Base-by-base conservation (phyloP, 2,113 vertebrate species). In the Gallinago paraguaiae region DNA sequence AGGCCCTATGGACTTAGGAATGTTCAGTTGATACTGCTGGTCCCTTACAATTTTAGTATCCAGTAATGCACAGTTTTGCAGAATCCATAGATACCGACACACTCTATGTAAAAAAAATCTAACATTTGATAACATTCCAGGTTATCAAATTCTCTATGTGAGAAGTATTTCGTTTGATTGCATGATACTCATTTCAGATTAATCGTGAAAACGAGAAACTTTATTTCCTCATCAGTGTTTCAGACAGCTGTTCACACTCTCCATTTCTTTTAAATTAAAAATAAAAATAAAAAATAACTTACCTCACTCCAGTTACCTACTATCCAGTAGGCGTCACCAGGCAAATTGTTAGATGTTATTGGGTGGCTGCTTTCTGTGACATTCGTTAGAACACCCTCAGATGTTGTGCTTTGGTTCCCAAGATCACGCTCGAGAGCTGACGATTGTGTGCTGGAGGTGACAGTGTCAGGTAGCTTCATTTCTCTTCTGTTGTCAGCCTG, bases 251-350 rank as follows among this genome's bases (percentile, higher is more conserved):
- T 23, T 80, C 25, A 75, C 11, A 23, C 31, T 70, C 33, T 76
- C 30, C 12, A 60, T 7, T 75, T 60, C 18, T 72, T 35, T 68
- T 0, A 1, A 82, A 11, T 39, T 86, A 64, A 75, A 82, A 64
- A 17, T 27, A 72, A 82, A 48, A 45, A 45, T 45, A 45, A 64
- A 64, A 82, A 64, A 16, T 27, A 72, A 82, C 95, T 89, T 68
- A 97, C 97, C 86, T 97, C 92, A 92, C 95, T 97, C 97, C 97
- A 99, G 97, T 99, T 99, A 46, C 99, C 99, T 46, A 98, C 97
- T 74, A 98, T 90, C 99, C 99, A 99, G 94, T 96, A 97, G 8
- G 97, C 77, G 23, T 97, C 96, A 87, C 63, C 81, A 13, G 50
- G 96, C 39, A 96, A 86, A 2, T 63, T 93, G 17, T 65, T 85